These are phyloP conservation scores for Ormyrus rosae DNA, from an alignment of 2,888 invertebrate species.

Conservation along the genomic window DNA sequence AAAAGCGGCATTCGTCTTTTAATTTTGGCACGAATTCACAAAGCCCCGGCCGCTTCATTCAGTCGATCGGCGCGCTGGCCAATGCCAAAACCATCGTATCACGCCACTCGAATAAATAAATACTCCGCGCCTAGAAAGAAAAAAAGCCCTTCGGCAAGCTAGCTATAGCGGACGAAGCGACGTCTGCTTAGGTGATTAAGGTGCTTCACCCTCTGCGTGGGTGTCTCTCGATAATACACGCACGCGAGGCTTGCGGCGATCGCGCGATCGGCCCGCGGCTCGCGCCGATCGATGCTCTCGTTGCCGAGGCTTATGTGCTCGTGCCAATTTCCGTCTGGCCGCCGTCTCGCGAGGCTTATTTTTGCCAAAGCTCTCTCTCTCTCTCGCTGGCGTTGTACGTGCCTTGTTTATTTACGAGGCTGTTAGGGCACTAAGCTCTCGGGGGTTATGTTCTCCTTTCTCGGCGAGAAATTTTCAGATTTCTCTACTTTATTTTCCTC, in stretches of 20 bases:
- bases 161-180: too few relatives aligned
- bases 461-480: too few relatives aligned
- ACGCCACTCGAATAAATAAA: too few relatives aligned
- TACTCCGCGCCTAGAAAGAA: too few relatives aligned
- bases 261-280: neutral
- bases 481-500: too few relatives aligned
- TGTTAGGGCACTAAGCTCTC: neutral
- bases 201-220: neutral
- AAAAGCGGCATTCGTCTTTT: too few relatives aligned
- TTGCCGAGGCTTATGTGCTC: constrained; percentile 19
- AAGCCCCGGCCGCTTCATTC: too few relatives aligned
- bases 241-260: neutral
- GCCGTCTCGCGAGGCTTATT: constrained; percentile 16
- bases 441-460: neutral
- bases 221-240: neutral
- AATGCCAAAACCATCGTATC: too few relatives aligned
- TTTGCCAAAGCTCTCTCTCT: constrained; percentile 5
- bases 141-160: too few relatives aligned
- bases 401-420: constrained; percentile 39
- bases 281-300: constrained; percentile 40
- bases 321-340: constrained; percentile 47
- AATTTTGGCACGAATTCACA: too few relatives aligned
- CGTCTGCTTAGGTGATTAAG: neutral
- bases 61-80: too few relatives aligned
- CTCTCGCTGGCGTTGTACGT: neutral